Conservation (phyloP, 2,113 vertebrate genomes). For the Rallus limicola region DNA sequence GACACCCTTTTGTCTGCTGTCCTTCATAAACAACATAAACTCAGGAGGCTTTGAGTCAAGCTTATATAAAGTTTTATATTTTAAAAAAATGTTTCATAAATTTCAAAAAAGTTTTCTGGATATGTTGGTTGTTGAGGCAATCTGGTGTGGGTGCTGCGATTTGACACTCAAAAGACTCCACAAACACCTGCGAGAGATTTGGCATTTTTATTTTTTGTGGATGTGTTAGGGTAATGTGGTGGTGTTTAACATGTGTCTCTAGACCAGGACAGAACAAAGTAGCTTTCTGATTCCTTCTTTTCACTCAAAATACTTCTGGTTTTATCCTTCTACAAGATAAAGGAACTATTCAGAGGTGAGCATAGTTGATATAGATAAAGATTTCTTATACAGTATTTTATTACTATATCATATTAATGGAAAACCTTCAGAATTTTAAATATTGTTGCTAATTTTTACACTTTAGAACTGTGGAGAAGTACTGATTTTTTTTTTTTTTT, state of each 20-base stretch:
- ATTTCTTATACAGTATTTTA: not conserved
- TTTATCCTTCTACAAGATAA: not conserved
- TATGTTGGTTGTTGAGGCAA: not conserved
- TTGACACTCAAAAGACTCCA: not conserved
- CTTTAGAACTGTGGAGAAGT: not conserved
- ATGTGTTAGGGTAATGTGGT: not conserved
- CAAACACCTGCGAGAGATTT: not conserved
- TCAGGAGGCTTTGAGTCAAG: not conserved
- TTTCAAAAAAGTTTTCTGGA: not conserved
- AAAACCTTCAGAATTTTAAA: not conserved
- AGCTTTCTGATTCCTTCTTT: not conserved
- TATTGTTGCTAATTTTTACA: not conserved
- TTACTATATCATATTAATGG: not conserved
- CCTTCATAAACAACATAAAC: not conserved
- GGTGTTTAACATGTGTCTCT: not conserved
- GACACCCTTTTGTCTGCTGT: accelerated
- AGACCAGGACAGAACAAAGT: not conserved
- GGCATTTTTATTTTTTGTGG: not conserved
- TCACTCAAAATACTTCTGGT: not conserved
- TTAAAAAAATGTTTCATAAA: not conserved
- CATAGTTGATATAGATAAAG: not conserved
- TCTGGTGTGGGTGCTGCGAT: not conserved
- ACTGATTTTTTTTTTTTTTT: too few relatives aligned
- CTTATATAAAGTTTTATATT: not conserved
- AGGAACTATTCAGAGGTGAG: not conserved